phyloP scores from a whole-genome alignment of 2,888 invertebrate genomes.

The Cantharis lateralis region DNA sequence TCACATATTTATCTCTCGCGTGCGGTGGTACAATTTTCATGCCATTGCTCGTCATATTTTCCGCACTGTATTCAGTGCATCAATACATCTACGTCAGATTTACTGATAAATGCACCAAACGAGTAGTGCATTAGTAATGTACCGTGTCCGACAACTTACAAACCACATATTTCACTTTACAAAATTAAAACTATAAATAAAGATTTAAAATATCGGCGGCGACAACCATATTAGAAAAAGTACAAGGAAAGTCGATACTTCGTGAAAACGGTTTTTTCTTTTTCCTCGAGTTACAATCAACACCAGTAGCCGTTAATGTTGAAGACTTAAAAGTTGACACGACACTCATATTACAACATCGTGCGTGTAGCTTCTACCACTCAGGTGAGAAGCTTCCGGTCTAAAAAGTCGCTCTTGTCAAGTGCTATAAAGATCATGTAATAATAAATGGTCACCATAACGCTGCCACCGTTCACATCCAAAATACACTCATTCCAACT shows the following conservation, averaged over 20 bases:
- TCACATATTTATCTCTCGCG: slow-evolving; percentile 18
- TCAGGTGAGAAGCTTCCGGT: slow-evolving; percentile 21
- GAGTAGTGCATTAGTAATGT: slow-evolving; percentile 15
- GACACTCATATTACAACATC: slow-evolving; percentile 18
- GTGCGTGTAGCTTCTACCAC: slow-evolving; percentile 20
- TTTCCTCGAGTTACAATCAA: slow-evolving; percentile 20
- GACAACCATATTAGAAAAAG: neutral
- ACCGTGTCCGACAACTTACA: slow-evolving; percentile 12
- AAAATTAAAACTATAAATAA: slow-evolving; percentile 8
- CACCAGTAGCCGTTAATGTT: slow-evolving; percentile 18
- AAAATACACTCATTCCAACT: neutral
- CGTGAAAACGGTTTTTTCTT: neutral
- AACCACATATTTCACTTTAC: slow-evolving; percentile 17
- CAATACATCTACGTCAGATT: slow-evolving; percentile 16
- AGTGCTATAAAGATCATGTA: neutral
- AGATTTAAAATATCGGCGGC: neutral
- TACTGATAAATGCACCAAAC: slow-evolving; percentile 6
- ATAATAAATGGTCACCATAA: neutral
- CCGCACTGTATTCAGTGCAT: slow-evolving; percentile 13
- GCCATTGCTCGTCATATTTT: slow-evolving; percentile 13
- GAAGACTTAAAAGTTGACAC: slow-evolving; percentile 25
- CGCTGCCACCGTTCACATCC: neutral
- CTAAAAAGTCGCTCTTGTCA: neutral
- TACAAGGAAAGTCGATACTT: slow-evolving; percentile 1
- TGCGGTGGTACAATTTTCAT: slow-evolving; percentile 18